A percentile compares a stretch with the other conserved stretches of the same genome.
Conservation (phyloP, 2,113 vertebrate species). For the Rhipidura dahli region DNA sequence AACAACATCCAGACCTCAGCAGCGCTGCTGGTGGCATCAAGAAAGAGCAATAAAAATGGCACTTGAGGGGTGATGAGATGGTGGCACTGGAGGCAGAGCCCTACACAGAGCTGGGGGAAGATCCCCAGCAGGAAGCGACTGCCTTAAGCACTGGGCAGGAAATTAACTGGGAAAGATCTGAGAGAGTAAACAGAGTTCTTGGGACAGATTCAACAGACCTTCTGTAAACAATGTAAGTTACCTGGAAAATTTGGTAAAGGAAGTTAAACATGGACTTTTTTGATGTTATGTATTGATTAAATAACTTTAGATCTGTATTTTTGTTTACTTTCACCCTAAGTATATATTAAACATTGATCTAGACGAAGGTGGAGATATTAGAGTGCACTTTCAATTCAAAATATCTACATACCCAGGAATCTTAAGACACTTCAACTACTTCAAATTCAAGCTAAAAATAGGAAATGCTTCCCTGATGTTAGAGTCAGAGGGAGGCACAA, state of each 20-base stretch:
- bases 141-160: neutral
- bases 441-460: slow-evolving; percentile 2
- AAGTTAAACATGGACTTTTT: neutral
- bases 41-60: neutral
- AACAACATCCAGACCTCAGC: neutral
- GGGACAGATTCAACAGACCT: neutral
- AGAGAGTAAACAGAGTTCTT: neutral
- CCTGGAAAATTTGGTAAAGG: neutral
- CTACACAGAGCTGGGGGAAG: neutral
- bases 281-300: neutral
- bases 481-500: neutral
- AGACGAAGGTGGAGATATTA: neutral
- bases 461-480: neutral
- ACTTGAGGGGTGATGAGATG: neutral
- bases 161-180: neutral
- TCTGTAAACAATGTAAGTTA: neutral
- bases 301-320: neutral
- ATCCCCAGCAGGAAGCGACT: neutral
- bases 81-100: neutral
- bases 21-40: neutral
- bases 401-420: neutral
- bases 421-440: neutral
- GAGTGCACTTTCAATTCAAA: neutral
- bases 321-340: neutral
- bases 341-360: neutral